Percentiles rank a stretch among this genome's conserved stretches.
Conservation (phyloP, 2,888 invertebrate genomes). For the Diaprepes abbreviatus region DNA sequence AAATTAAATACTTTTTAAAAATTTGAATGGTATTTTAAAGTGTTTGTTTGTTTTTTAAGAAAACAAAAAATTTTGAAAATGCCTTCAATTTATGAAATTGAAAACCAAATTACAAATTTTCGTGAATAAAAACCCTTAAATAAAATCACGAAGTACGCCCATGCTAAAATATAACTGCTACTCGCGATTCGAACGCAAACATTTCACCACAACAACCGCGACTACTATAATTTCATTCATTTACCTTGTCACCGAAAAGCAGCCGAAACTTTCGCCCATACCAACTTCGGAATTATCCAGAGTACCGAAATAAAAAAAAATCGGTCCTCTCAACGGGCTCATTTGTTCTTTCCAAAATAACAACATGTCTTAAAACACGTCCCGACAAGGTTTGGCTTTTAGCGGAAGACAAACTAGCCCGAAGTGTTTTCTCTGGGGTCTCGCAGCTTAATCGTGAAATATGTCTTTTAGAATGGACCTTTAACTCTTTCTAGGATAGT, state of each 20-base stretch:
- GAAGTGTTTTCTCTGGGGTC: conserved; percentile 58
- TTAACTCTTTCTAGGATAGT: conserved; percentile 52
- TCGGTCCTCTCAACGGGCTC: conserved; percentile 38
- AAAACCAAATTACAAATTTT: no score
- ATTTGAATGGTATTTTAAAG: no score
- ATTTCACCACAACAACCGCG: no score
- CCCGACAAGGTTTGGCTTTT: conserved; percentile 63
- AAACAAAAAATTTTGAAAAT: no score
- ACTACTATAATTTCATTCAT: conserved; percentile 22
- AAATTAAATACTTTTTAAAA: no score
- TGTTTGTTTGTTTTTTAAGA: no score
- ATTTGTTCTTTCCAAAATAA: conserved; percentile 43
- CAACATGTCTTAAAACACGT: conserved; percentile 50
- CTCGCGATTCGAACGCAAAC: no score
- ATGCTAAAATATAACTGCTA: no score
- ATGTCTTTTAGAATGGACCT: conserved; percentile 56
- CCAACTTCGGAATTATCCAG: conserved; percentile 16
- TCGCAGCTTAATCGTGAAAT: conserved; percentile 60
- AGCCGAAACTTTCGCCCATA: conserved; percentile 17
- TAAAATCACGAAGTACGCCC: no score
- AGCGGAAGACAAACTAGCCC: conserved; percentile 60
- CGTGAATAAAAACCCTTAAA: no score
- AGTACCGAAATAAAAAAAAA: conserved; percentile 33
- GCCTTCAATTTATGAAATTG: no score
- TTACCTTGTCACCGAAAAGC: conserved; percentile 16